Evolutionary conservation across 2,888 invertebrate species (phyloP), one percentile per base, ranked within the genome.

Genomic region (Drosophila diplacantha): DNA sequence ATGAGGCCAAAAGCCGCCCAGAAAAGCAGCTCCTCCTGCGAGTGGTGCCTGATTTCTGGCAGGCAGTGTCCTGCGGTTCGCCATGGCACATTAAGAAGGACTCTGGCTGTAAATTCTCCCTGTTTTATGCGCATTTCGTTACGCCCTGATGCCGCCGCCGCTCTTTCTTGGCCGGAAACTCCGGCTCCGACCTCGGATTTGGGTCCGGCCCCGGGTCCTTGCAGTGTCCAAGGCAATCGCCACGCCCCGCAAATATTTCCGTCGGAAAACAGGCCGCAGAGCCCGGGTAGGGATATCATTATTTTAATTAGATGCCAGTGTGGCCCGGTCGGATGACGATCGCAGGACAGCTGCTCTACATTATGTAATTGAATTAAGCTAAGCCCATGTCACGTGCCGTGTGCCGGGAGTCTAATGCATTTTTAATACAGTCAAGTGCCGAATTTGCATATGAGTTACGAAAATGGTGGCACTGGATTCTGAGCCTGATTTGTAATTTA

Each of bases 11-110:
- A 73, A 62, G 63, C 63, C 62, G 59, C 32, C 58, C 59, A 59
- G 63, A 63, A 55, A 55, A 47, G 47, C 34, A 20, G 37, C 16
- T 29, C 57, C 51, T 35, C 47, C 58, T 43, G 18, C 11, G 24
- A 50, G 39, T 63, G 65, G 53, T 43, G 39, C 41, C 50, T 64
- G 63, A 54, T 64, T 39, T 63, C 55, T 63, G 63, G 63, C 61
- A 62, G 74, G 63, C 63, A 71, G 75, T 69, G 73, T 68, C 72
- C 69, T 65, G 64, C 46, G 68, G 66, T 75, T 66, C 75, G 78
- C 73, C 76, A 80, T 76, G 83, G 66, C 61, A 83, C 80, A 81
- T 80, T 81, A 76, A 71, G 73, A 72, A 73, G 57, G 65, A 74
- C 66, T 64, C 63, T 65, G 71, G 76, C 56, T 76, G 73, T 83